Base-by-base conservation (phyloP, 2,797 vertebrate species). In the Thamnophis elegans region DNA sequence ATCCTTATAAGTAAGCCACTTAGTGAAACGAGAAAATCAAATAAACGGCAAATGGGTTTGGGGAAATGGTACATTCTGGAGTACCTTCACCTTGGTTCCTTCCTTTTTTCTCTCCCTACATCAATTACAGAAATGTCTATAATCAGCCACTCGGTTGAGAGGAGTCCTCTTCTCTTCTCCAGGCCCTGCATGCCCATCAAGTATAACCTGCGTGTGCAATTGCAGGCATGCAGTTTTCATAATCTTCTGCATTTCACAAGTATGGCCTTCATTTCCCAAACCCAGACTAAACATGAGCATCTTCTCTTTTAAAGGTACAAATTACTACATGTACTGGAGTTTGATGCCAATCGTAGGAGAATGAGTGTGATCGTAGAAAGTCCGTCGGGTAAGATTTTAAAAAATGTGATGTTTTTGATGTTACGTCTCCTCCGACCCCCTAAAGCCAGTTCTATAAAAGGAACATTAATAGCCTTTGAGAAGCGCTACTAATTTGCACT, bases 281-380 rank as follows among this genome's bases (percentile, higher is more conserved):
- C 42, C 59, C 65, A 18, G 55, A 68, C 25, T 68, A n/a, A 96
- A 93, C 32, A 28, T 32, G 0, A 55, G 65, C 85, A 16, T 94
- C 95, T 94, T 36, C 36, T 51, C 18, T 0, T 13, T 22, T 85
- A 42, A 93, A 99, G 99, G 94, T 99, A 98, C 96, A 99, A 98
- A 97, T 97, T 99, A 59, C 99, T 99, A 85, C 99, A 99, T 58
- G 97, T 99, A 59, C 97, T 99, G 91, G 99, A 99, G 97, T 99
- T 99, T 94, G 99, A 99, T 97, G 98, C 99, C 59, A 97, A 99
- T 96, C 98, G 99, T 94, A 98, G 99, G 90, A 98, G 99, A 94
- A 99, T 99, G 99, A 99, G 99, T 87, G 99, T 99, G 94, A 99
- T 99, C 90, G 98, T 99, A 32, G 98, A 99, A 96, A 98, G 97